phyloP scores from a whole-genome alignment of 2,797 vertebrate species.

The Pseudochirops corinnae region DNA sequence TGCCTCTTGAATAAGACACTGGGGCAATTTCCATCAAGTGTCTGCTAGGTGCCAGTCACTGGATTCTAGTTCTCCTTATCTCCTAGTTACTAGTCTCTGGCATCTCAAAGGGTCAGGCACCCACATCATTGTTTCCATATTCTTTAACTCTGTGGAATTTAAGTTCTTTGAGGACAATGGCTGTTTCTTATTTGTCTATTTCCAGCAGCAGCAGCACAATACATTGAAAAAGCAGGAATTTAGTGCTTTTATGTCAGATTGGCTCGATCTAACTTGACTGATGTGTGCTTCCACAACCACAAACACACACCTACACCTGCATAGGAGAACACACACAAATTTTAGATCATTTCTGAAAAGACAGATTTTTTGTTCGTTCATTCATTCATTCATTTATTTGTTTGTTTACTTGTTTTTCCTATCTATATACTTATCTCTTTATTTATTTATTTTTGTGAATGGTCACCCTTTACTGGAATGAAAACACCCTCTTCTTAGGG shows the following conservation, averaged over 20 bases:
- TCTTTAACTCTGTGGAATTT: not conserved
- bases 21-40: not conserved
- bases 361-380: not conserved
- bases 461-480: not conserved
- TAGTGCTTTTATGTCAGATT: not conserved
- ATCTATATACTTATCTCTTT: no score
- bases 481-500: not conserved
- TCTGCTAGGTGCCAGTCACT: not conserved
- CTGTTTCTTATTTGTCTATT: not conserved
- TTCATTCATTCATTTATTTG: not conserved
- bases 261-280: not conserved
- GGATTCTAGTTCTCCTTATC: not conserved
- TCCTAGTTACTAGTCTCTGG: not conserved
- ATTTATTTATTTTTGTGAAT: not conserved
- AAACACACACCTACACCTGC: no score
- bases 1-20: not conserved
- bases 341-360: not conserved
- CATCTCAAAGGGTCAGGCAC: not conserved
- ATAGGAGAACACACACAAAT: not conserved
- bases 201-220: not conserved
- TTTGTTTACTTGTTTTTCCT: not conserved
- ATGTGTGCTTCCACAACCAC: no score
- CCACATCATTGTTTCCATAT: not conserved
- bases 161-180: not conserved
- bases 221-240: not conserved